Base-by-base conservation (phyloP, 1,140 invertebrate genomes). In the Drosophila triauraria region DNA sequence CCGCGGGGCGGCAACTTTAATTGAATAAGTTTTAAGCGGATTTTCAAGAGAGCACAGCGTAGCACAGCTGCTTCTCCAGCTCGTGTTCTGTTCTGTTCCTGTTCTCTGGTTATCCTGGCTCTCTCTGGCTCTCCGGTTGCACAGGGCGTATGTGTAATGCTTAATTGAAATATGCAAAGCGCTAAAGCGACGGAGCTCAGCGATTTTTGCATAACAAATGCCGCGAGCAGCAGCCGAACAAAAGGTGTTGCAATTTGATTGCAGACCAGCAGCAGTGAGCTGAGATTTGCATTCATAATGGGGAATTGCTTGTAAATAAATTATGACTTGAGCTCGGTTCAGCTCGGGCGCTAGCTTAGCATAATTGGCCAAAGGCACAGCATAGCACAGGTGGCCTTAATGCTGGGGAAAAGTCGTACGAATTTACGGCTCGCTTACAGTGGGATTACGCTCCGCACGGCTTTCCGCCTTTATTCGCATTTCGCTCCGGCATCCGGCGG, bases 1-100 rank as follows among this genome's bases (percentile, higher is more conserved):
- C 76, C 71, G 30, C 27, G 38, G 72, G 56, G 58, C 62, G 62
- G 70, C 38, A 85, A 88, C 78, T 88, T 88, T 88, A 88, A 88
- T 88, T 91, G 82, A 90, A 90, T 90, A 90, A 90, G 85, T 90
- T 91, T 91, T 91, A 91, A 90, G 85, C 85, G 86, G 86, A 91
- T 90, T 90, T 82, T 54, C 35, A 65, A 54, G 70, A 72, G 72
- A 48, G 51, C 60, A 46, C 15, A 20, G 27, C 40, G 1, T 6
- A 25, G 30, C 51, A 35, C 75, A 69, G 40, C 48, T 59, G 54
- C 10, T 56, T 23, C 23, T 46, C 27, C 46, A 42, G 43, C 56
- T 46, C 4, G 10, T 17, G 10, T 68, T 44, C n/a, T n/a, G n/a
- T n/a, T n/a, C n/a, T n/a, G n/a, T n/a, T n/a, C n/a, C 13, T 5